Evolutionary conservation across 1,140 invertebrate genomes (phyloP).

Genomic region (Drosophila ironensis): DNA sequence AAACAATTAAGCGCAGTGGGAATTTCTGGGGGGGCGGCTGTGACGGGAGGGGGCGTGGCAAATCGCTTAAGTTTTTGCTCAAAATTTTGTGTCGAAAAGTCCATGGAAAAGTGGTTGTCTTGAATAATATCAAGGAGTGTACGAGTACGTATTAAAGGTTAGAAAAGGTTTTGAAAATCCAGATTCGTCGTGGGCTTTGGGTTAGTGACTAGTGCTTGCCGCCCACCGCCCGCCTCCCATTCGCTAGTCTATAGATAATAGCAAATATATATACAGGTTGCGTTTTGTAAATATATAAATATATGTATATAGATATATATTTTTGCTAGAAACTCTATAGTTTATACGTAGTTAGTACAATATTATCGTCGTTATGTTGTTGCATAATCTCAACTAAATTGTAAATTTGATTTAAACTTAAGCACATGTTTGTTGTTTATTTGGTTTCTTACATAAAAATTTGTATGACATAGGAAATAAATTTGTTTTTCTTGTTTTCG

Average conservation of each 20-base stretch:
- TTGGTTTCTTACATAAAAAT: slow-evolving; percentile 51
- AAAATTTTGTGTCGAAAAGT: too few relatives aligned
- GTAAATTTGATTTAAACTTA: slow-evolving; percentile 79
- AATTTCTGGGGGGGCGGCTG: neutral
- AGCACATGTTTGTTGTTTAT: slow-evolving; percentile 64
- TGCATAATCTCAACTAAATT: slow-evolving; percentile 75
- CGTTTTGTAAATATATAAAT: slow-evolving; percentile 11
- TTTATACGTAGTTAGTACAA: slow-evolving; percentile 42
- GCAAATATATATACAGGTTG: slow-evolving; percentile 27
- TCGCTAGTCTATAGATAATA: slow-evolving; percentile 37
- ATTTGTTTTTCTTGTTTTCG: slow-evolving; percentile 41
- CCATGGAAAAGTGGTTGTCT: too few relatives aligned
- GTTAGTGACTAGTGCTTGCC: slow-evolving; percentile 6
- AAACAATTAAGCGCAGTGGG: neutral
- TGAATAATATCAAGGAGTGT: too few relatives aligned
- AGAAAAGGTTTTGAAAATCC: too few relatives aligned
- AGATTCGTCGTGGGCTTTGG: neutral
- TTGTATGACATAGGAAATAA: slow-evolving; percentile 70
- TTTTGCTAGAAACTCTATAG: slow-evolving; percentile 64
- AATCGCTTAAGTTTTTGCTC: too few relatives aligned
- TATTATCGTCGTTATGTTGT: slow-evolving; percentile 45
- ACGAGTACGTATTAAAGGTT: too few relatives aligned
- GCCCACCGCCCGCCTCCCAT: slow-evolving; percentile 7
- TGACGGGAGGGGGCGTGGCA: too few relatives aligned
- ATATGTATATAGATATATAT: slow-evolving; percentile 53